Percentiles rank a stretch among this genome's conserved stretches.
Evolutionary conservation across 2,797 vertebrate genomes (phyloP).

Genomic region (Falco peregrinus): DNA sequence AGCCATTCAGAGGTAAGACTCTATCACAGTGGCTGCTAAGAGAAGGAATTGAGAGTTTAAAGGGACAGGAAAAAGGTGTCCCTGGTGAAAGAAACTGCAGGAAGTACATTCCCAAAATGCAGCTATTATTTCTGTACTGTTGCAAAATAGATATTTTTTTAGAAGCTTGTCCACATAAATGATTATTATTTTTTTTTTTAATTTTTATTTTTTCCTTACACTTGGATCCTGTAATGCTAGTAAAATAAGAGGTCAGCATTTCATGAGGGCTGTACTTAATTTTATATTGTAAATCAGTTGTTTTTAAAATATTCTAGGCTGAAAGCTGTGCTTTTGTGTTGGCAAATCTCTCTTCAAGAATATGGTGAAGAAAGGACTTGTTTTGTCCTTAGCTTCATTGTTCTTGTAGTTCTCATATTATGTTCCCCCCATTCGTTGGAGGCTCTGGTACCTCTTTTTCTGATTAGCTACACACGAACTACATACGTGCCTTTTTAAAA

Average conservation of each 20-base stretch:
- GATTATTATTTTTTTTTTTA: accelerated
- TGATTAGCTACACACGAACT: not conserved
- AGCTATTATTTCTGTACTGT: constrained; percentile 40
- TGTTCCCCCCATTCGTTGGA: not conserved
- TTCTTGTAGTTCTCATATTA: not conserved
- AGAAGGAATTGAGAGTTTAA: constrained; percentile 57
- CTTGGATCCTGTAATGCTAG: constrained; percentile 14
- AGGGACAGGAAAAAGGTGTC: constrained; percentile 46
- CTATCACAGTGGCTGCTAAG: constrained; percentile 39
- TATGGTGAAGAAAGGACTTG: not conserved
- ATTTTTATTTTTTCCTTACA: not conserved
- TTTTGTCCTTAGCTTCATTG: not conserved
- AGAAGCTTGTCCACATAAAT: constrained; percentile 13
- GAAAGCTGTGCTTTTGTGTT: not conserved
- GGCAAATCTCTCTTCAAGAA: not conserved
- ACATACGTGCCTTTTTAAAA: not conserved
- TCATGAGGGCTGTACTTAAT: constrained; percentile 18
- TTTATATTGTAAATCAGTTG: constrained; percentile 7
- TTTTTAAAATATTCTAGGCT: not conserved
- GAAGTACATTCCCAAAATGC: constrained; percentile 56
- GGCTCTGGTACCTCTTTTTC: not conserved
- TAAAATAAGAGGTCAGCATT: constrained; percentile 4
- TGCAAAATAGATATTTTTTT: constrained; percentile 49
- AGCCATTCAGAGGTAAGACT: constrained; percentile 69
- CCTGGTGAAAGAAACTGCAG: constrained; percentile 53